Percentiles rank a stretch among this genome's conserved stretches.
Evolutionary conservation across 2,113 vertebrate genomes (phyloP).

Genomic region (Coptodon bakossiorum): DNA sequence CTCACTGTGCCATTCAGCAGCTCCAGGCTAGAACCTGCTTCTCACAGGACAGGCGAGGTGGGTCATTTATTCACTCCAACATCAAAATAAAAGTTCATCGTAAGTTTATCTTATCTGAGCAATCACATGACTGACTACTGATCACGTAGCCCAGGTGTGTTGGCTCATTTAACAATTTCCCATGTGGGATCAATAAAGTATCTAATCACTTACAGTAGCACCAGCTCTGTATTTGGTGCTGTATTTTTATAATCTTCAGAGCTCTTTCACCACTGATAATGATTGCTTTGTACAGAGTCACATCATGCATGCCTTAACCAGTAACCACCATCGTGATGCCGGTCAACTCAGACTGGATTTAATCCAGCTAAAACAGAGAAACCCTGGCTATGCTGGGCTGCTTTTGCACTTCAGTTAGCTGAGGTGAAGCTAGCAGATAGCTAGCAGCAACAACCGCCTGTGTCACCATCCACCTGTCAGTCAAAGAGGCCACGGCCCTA

Average conservation of each 20-base stretch:
- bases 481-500: not conserved
- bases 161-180: not conserved
- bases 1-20: not conserved
- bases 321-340: not conserved
- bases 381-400: not conserved
- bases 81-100: not conserved
- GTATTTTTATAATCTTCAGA: not conserved
- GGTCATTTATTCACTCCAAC: not conserved
- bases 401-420: not conserved
- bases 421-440: not conserved
- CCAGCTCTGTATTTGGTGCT: not conserved
- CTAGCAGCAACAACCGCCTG: not conserved
- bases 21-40: not conserved
- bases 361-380: not conserved
- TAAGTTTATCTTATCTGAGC: not conserved
- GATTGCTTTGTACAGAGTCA: not conserved
- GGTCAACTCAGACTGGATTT: not conserved
- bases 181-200: not conserved
- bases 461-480: not conserved
- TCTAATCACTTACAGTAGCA: not conserved
- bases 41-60: not conserved
- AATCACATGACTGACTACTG: not conserved
- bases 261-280: not conserved
- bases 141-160: not conserved
- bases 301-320: not conserved